Evolutionary conservation across 2,888 invertebrate genomes (phyloP).

Genomic region (Gymnosoma rotundatum): DNA sequence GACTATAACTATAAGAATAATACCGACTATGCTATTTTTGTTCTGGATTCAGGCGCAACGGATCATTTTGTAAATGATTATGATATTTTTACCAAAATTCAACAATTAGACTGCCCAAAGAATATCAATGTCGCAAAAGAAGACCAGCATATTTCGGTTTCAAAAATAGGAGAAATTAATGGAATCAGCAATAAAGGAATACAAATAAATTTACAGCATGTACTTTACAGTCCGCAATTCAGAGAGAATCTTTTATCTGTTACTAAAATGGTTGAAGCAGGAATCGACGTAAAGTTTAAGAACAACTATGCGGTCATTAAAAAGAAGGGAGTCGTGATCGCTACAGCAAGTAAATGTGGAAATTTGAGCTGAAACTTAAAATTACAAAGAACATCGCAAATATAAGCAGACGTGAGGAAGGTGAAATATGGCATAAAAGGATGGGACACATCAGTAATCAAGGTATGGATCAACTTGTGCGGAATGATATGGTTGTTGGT

Average conservation of each 20-base stretch:
- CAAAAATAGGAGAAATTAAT: neutral
- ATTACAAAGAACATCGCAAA: neutral
- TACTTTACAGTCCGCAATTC: neutral
- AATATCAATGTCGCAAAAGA: neutral
- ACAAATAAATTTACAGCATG: neutral
- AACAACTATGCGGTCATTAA: neutral
- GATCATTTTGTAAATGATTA: neutral
- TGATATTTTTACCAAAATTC: neutral
- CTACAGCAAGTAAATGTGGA: neutral
- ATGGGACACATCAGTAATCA: neutral
- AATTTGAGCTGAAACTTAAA: neutral
- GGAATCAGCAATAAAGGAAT: neutral
- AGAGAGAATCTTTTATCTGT: constrained; percentile 1
- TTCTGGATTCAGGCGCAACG: neutral
- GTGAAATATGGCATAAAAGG: neutral
- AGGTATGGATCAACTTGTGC: neutral
- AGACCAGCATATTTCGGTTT: neutral
- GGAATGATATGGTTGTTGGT: neutral
- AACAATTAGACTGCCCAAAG: neutral
- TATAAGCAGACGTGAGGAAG: neutral
- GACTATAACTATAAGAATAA: too few species aligned
- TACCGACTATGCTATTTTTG: too few species aligned
- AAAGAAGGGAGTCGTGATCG: neutral
- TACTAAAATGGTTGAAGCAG: neutral
- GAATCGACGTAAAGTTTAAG: neutral